These are phyloP conservation scores for Chlorodrepanis virens DNA, from an alignment of 2,113 vertebrate genomes.

Conservation along the genomic window DNA sequence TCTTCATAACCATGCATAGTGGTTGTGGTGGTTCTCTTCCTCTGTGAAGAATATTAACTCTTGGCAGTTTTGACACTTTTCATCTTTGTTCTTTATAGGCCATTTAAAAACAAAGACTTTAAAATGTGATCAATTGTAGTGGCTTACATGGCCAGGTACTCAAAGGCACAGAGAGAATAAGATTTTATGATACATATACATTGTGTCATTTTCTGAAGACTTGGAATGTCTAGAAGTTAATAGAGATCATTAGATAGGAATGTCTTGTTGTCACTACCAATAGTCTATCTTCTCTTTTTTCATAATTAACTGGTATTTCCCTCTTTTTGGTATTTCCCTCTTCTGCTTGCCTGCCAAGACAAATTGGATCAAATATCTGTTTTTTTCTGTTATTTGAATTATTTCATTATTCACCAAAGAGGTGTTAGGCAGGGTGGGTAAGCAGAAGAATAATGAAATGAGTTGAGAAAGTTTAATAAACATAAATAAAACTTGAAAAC, in stretches of 20 bases:
- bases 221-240: background rate
- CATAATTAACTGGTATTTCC: background rate
- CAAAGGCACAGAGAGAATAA: background rate
- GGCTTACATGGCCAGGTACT: background rate
- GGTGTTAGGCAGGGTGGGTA: background rate
- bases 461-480: constrained; percentile 23
- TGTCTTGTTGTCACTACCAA: background rate
- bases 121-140: background rate
- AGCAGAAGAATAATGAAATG: constrained; percentile 25
- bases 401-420: constrained; percentile 25
- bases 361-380: background rate
- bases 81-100: constrained; percentile 1
- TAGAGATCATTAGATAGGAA: background rate
- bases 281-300: background rate
- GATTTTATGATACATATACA: background rate
- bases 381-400: background rate
- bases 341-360: background rate
- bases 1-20: background rate
- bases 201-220: background rate
- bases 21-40: background rate
- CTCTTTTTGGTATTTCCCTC: background rate
- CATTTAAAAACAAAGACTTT: background rate
- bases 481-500: constrained; percentile 48
- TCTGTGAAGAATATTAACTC: constrained; percentile 9
- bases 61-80: background rate